A percentile compares a stretch with the other conserved stretches of the same genome.
Evolutionary conservation across 1,140 invertebrate species (phyloP).

Genomic region (Trachymyrmex cornetzi): DNA sequence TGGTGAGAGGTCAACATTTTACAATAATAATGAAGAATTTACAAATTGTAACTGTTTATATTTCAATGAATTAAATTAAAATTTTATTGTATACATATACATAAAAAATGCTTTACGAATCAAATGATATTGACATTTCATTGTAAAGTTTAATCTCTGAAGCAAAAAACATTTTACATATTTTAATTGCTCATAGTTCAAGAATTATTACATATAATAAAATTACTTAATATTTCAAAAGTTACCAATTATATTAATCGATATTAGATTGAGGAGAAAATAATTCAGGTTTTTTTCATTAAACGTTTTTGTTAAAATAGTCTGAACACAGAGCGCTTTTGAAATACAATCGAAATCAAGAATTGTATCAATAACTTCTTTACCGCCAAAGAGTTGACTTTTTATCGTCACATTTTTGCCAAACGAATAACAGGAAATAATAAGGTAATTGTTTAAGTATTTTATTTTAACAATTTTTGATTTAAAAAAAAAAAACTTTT

Average conservation of each 20-base stretch:
- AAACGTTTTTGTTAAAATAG: too few species aligned
- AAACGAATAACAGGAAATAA: too few species aligned
- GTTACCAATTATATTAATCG: neutral
- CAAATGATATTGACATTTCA: neutral
- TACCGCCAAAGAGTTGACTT: too few species aligned
- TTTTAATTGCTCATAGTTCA: neutral
- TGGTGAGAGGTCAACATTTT: neutral
- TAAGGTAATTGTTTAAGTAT: too few species aligned
- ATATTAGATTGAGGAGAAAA: too few species aligned
- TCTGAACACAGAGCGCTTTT: too few species aligned
- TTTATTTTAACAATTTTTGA: too few species aligned
- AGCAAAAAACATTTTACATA: neutral
- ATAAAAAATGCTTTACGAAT: neutral
- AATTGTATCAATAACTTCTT: too few species aligned
- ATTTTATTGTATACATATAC: neutral
- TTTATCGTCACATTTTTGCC: too few species aligned
- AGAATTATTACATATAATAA: neutral
- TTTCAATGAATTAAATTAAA: neutral
- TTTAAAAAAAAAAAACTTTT: too few species aligned
- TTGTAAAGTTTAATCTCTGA: neutral
- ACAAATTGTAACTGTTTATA: neutral
- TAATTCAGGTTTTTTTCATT: too few species aligned
- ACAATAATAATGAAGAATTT: neutral
- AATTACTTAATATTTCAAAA: constrained; percentile 2
- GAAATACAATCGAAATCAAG: too few species aligned